These are phyloP conservation scores for Lampropteryx suffumata DNA, from an alignment of 2,888 invertebrate genomes.

Conservation along the genomic window DNA sequence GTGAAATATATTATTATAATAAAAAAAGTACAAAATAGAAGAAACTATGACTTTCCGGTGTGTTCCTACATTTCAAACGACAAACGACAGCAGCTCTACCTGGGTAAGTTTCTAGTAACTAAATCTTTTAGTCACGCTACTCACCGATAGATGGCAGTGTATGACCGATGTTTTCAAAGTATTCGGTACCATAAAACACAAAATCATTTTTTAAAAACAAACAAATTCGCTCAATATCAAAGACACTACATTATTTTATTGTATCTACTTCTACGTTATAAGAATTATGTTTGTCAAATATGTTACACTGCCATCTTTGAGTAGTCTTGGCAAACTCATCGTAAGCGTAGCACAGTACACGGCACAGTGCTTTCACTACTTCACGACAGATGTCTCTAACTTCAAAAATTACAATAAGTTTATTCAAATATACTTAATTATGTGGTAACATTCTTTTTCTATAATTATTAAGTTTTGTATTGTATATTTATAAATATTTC, in stretches of 20 bases:
- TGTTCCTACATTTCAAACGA: conserved; percentile 86
- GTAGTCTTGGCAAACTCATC: not conserved
- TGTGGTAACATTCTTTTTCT: too few relatives aligned
- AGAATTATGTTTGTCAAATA: too few relatives aligned
- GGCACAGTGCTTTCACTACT: conserved; percentile 12
- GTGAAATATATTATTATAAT: conserved; percentile 69
- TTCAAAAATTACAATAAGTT: not conserved
- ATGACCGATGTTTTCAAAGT: not conserved
- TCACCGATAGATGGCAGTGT: conserved; percentile 41
- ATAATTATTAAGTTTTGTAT: too few relatives aligned
- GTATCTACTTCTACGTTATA: too few relatives aligned
- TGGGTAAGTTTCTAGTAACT: conserved; percentile 82
- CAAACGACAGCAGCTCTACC: conserved; percentile 85
- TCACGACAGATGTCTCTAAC: conserved; percentile 26
- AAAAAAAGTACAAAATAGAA: conserved; percentile 36
- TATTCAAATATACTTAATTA: too few relatives aligned
- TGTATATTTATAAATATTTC: too few relatives aligned
- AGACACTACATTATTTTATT: too few relatives aligned
- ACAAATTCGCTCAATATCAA: too few relatives aligned
- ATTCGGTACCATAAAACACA: too few relatives aligned
- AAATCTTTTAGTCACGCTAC: conserved; percentile 38
- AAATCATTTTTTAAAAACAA: too few relatives aligned
- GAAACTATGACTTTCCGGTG: conserved; percentile 86
- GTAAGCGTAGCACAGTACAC: not conserved
- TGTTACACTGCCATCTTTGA: conserved; percentile 25